Evolutionary conservation across 2,888 invertebrate species (phyloP), one percentile per base, ranked within the genome.

Genomic region (Lithosia quadra): DNA sequence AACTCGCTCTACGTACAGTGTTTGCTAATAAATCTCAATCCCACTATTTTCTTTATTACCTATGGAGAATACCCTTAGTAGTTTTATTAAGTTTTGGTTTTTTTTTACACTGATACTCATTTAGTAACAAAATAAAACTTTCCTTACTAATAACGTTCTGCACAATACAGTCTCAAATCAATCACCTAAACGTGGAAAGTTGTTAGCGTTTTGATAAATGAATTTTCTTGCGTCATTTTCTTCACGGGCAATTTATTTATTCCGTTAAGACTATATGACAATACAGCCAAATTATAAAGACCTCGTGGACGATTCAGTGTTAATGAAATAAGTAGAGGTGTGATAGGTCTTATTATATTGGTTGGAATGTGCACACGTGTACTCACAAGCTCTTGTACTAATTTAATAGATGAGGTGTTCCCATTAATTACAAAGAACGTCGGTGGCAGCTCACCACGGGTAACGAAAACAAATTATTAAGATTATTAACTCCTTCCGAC

Each of bases 351-450:
- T 13, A 64, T 69, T 84, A 87, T 22, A 70, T 57, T 92, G 92
- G 92, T 84, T 76, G 80, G 83, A 84, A 82, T 79, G 80, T 86
- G 71, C 87, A 86, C 90, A 63, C 89, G 90, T 91, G 90, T 90
- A 90, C 90, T 90, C 88, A 88, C 89, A 88, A 86, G 91, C 91
- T 90, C 91, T 92, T 90, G 84, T 88, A 90, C 92, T 95, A 94
- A 95, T 94, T 94, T 92, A 93, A 94, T 95, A 94, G 91, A 94
- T 93, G 94, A 94, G 94, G 94, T 95, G 95, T 93, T 93, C 89
- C 85, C 92, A 91, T 93, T 94, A 94, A 94, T 95, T 93, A 94
- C 93, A 93, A 94, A 93, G 93, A 93, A 94, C 91, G 94, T 94
- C 94, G 91, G 79, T 92, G 88, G 86, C 88, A 86, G 89, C 85